Percentiles rank a stretch among this genome's conserved stretches.
Evolutionary conservation across 2,113 vertebrate genomes (phyloP).

Genomic region (Podarcis raffonei): DNA sequence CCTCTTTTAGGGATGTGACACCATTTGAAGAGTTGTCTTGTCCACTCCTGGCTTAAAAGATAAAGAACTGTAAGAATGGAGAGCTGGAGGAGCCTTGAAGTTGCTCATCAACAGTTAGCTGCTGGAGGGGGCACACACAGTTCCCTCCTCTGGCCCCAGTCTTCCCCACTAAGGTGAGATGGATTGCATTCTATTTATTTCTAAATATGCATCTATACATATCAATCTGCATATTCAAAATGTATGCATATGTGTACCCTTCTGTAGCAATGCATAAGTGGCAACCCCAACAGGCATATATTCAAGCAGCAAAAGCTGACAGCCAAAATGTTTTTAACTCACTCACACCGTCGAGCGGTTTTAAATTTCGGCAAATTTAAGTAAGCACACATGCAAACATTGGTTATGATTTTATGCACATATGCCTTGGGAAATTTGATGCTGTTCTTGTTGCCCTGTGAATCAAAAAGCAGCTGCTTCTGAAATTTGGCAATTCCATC

Average conservation of each 20-base stretch:
- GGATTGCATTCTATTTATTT: neutral
- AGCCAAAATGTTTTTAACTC: neutral
- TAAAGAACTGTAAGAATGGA: neutral
- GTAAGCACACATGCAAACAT: neutral
- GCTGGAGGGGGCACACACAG: neutral
- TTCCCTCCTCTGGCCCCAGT: neutral
- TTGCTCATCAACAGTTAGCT: neutral
- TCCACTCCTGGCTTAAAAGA: neutral
- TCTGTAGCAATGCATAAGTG: neutral
- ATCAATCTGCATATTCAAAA: too few species aligned
- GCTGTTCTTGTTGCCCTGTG: neutral
- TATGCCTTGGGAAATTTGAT: neutral
- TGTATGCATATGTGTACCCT: neutral
- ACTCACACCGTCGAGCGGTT: neutral
- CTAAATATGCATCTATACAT: too few species aligned
- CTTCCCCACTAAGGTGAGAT: neutral
- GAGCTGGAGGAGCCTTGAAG: neutral
- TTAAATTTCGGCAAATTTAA: neutral
- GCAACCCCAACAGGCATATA: neutral
- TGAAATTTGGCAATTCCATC: constrained; percentile 1
- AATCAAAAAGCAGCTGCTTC: neutral
- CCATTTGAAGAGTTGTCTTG: neutral
- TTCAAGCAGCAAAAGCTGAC: neutral
- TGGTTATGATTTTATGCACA: neutral
- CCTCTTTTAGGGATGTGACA: too few species aligned